Evolutionary conservation across 2,888 invertebrate genomes (phyloP), one percentile per base, ranked within the genome.

Genomic region (Diplazon laetatorius): DNA sequence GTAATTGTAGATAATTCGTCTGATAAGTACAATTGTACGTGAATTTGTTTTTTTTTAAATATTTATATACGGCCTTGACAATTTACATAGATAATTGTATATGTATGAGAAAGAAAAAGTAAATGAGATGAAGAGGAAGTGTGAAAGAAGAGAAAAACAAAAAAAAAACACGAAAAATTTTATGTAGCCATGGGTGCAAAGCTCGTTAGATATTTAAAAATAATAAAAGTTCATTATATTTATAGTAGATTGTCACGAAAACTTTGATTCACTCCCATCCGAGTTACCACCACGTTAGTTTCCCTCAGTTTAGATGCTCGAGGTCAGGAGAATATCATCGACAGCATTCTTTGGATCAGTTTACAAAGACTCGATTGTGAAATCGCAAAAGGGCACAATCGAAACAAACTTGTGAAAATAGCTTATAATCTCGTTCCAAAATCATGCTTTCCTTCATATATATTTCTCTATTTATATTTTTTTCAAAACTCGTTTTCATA

Each of bases 41-140:
- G 37, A 8, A 80, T 66, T 73, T 74, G 72, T n/a, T n/a, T n/a
- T n/a, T n/a, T n/a, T n/a, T n/a, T n/a, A n/a, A n/a, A n/a, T 74
- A 72, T 73, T 65, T 71, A 66, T 73, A 72, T 71, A 66, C 52
- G 68, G n/a, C 68, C 57, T 78, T 74, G 74, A 65, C 37, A 52
- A 50, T 71, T 52, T 46, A 44, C 50, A 59, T 30, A 44, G 52
- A 57, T 20, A 74, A 60, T 16, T 30, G 57, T 55, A 75, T 70
- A 66, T 76, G 48, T 76, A 52, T 8, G 9, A 62, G 6, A 6
- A 30, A 30, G 30, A 30, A 6, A 30, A 6, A n/a, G n/a, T n/a
- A 6, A 30, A 30, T 5, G 30, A 30, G 30, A 30, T 2, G 30
- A 35, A 18, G 60, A 55, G 52, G 60, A 69, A 52, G 8, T 35